Percentiles rank a stretch among this genome's conserved stretches.
phyloP scores from a whole-genome alignment of 2,113 vertebrate species.

The Eudyptes chrysolophus region DNA sequence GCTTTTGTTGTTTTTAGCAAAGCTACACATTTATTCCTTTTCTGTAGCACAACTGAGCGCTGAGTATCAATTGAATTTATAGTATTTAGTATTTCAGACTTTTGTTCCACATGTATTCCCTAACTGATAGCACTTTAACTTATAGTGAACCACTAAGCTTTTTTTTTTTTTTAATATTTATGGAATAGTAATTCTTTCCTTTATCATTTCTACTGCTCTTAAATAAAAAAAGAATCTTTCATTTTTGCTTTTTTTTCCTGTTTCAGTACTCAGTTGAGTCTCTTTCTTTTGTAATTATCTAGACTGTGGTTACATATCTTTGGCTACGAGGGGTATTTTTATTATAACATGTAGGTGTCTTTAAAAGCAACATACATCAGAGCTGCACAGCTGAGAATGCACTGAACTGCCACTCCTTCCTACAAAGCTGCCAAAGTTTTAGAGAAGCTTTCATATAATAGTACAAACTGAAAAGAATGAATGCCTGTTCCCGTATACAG shows the following conservation, averaged over 20 bases:
- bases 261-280: conserved; percentile 14
- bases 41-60: background rate
- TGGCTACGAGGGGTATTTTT: conserved; percentile 22
- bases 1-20: conserved; percentile 22
- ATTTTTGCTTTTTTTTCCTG: background rate
- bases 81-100: conserved; percentile 10
- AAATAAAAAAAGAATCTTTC: background rate
- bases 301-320: background rate
- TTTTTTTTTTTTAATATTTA: background rate
- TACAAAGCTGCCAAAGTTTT: background rate
- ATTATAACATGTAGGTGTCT: background rate
- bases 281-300: background rate
- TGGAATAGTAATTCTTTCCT: background rate
- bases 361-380: conserved; percentile 20
- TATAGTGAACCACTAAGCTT: background rate
- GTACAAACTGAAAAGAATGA: background rate
- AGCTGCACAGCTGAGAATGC: background rate
- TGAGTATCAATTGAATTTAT: background rate
- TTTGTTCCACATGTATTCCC: background rate
- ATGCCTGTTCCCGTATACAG: background rate
- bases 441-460: background rate
- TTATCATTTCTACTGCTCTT: background rate
- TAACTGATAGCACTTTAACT: background rate
- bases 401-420: background rate
- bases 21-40: conserved; percentile 13